These are phyloP conservation scores for Squalus acanthias DNA, from an alignment of 2,797 vertebrate genomes.

Conservation along the genomic window DNA sequence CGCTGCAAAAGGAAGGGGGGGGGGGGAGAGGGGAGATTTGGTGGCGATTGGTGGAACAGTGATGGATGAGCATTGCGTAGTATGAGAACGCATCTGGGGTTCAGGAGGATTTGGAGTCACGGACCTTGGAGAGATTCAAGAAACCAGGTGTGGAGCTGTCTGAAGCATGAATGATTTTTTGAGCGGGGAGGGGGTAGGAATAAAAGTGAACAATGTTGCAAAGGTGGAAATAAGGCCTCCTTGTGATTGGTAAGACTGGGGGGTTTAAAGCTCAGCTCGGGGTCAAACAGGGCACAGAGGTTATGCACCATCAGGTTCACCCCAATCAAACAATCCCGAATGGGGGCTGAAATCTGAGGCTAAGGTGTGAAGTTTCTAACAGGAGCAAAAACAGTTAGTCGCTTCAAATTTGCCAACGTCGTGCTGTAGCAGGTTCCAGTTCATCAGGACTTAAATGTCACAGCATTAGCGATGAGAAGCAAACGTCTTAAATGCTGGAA, in stretches of 20 bases:
- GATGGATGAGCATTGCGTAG: not conserved
- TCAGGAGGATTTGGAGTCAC: not conserved
- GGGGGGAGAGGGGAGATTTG: not conserved
- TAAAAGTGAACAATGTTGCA: not conserved
- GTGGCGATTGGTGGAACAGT: too few species aligned
- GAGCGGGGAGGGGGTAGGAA: not conserved
- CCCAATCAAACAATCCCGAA: not conserved
- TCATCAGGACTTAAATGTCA: not conserved
- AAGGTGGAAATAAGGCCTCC: not conserved
- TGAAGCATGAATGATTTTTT: not conserved
- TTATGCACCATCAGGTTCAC: not conserved
- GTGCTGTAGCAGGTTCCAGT: not conserved
- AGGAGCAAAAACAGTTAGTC: not conserved
- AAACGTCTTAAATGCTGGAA: not conserved
- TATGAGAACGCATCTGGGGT: not conserved
- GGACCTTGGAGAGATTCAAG: not conserved
- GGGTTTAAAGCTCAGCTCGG: not conserved
- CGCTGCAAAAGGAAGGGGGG: not conserved
- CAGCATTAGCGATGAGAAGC: not conserved
- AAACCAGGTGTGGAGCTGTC: not conserved
- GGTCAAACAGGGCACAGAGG: not conserved
- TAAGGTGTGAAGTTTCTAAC: not conserved
- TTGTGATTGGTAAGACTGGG: not conserved
- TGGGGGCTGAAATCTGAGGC: not conserved
- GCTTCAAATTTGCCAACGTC: not conserved